These are phyloP conservation scores for Scaptomyza parva DNA, from an alignment of 2,888 invertebrate genomes.

Conservation along the genomic window DNA sequence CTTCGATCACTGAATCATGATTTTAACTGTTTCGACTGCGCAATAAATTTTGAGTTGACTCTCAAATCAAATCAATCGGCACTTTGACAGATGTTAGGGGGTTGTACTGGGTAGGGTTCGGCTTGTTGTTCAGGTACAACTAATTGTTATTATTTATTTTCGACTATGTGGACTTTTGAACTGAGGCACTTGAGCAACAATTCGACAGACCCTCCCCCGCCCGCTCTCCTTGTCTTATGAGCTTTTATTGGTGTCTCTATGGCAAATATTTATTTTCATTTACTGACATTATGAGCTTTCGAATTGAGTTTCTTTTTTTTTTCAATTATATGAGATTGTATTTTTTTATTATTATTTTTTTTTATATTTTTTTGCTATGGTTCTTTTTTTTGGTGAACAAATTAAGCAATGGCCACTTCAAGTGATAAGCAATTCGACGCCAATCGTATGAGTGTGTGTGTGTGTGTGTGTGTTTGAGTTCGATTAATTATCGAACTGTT, in stretches of 20 bases:
- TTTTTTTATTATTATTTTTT: slow-evolving; percentile 18
- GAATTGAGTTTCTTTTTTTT: slow-evolving; percentile 4
- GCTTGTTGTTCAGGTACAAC: slow-evolving; percentile 32
- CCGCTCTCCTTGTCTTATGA: not conserved
- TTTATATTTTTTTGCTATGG: slow-evolving; percentile 12
- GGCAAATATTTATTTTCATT: slow-evolving; percentile 15
- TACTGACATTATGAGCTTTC: slow-evolving; percentile 6
- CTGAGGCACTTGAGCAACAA: slow-evolving; percentile 9
- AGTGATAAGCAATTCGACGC: slow-evolving; percentile 71
- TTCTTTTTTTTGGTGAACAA: slow-evolving; percentile 34
- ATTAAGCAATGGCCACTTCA: slow-evolving; percentile 65
- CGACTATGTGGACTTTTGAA: slow-evolving; percentile 28
- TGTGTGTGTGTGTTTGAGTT: slow-evolving; percentile 40
- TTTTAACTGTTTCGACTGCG: slow-evolving; percentile 44
- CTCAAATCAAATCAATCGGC: slow-evolving; percentile 30
- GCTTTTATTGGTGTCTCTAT: slow-evolving; percentile 21
- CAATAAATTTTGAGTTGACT: slow-evolving; percentile 59
- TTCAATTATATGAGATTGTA: slow-evolving; percentile 32
- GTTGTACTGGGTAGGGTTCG: not conserved
- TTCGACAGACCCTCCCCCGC: not conserved
- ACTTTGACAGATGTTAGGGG: not conserved
- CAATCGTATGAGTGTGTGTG: slow-evolving; percentile 47
- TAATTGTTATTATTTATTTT: slow-evolving; percentile 38
- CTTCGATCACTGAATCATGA: slow-evolving; percentile 44
- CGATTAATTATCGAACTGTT: slow-evolving; percentile 69